phyloP scores from a whole-genome alignment of 2,888 invertebrate genomes.

The Idaea biselata region DNA sequence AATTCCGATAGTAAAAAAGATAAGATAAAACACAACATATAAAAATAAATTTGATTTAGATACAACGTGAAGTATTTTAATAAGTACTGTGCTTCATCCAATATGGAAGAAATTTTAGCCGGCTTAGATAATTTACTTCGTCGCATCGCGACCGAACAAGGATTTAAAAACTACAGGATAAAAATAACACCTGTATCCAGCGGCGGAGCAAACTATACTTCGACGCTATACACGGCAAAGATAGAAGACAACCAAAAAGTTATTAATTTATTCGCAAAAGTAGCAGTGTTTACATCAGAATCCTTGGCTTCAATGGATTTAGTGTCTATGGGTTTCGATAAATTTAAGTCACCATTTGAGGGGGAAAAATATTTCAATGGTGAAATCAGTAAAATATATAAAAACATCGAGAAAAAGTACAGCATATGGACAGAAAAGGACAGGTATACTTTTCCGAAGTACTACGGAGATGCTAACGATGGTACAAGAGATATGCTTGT shows the following conservation, averaged over 20 bases:
- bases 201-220: conserved; percentile 7
- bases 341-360: no score
- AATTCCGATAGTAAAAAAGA: no score
- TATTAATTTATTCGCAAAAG: conserved; percentile 5
- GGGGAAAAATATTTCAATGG: no score
- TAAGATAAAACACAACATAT: no score
- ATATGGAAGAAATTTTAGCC: no score
- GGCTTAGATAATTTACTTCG: no score
- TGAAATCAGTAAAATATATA: no score
- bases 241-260: background rate
- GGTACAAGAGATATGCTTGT: conserved; percentile 42
- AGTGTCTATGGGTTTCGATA: no score
- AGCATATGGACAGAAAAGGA: conserved; percentile 32
- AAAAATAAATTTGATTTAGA: no score
- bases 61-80: no score
- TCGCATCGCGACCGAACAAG: no score
- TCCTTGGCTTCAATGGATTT: background rate
- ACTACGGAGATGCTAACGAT: conserved; percentile 33
- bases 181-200: conserved; percentile 1
- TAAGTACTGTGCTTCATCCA: no score
- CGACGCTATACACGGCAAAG: background rate
- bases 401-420: conserved; percentile 23
- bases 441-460: conserved; percentile 37
- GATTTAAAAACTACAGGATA: background rate
- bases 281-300: background rate